A percentile compares a stretch with the other conserved stretches of the same genome.
phyloP scores from a whole-genome alignment of 2,888 invertebrate species.

The Ptychoptera contaminata region DNA sequence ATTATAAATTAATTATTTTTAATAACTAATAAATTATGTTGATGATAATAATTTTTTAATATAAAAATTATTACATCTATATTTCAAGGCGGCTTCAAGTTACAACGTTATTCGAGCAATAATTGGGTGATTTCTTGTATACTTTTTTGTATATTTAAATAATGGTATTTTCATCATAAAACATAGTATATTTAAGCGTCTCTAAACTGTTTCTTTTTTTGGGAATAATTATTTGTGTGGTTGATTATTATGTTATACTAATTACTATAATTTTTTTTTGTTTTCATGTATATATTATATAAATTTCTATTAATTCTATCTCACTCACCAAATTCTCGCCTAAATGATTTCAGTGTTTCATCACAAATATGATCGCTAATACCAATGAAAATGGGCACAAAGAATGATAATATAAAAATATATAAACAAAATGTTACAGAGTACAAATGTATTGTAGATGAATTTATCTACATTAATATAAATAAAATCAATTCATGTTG shows the following conservation, averaged over 20 bases:
- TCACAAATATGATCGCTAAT: slow-evolving; percentile 12
- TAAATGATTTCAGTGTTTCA: slow-evolving; percentile 18
- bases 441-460: not conserved
- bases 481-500: not conserved
- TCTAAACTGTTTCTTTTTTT: too few species aligned
- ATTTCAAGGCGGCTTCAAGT: slow-evolving; percentile 1
- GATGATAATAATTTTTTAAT: not conserved
- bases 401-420: slow-evolving; percentile 4
- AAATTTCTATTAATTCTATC: slow-evolving; percentile 12
- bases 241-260: too few species aligned
- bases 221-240: too few species aligned
- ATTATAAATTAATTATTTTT: too few species aligned
- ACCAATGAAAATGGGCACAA: too few species aligned
- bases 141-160: too few species aligned
- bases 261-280: not conserved
- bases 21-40: not conserved
- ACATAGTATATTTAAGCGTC: too few species aligned
- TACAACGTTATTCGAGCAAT: not conserved
- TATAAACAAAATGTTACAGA: not conserved
- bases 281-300: not conserved
- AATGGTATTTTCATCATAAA: too few species aligned
- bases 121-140: too few species aligned
- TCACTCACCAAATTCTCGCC: slow-evolving; percentile 18
- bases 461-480: slow-evolving; percentile 2
- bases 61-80: not conserved